Evolutionary conservation across 2,797 vertebrate genomes (phyloP).

Genomic region (Heliangelus exortis): DNA sequence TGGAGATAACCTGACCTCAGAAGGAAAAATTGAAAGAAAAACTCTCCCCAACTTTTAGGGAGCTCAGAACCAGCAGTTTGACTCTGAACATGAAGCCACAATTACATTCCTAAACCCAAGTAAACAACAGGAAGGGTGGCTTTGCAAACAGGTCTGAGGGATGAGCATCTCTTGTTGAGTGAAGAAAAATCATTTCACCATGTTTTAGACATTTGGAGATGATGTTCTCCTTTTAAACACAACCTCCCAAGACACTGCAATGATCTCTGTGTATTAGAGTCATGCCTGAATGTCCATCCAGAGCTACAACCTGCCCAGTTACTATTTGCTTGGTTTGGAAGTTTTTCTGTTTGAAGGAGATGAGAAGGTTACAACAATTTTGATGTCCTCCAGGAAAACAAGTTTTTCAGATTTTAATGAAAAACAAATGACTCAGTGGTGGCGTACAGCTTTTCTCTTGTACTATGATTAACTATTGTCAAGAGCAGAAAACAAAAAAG

Average conservation of each 20-base stretch:
- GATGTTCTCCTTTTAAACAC: background rate
- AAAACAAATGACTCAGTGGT: slow-evolving; percentile 54
- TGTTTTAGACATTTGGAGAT: background rate
- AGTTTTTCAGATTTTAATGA: slow-evolving; percentile 31
- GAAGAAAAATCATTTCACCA: background rate
- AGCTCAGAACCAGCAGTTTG: background rate
- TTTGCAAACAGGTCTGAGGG: background rate
- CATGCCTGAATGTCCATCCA: background rate
- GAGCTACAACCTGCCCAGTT: background rate
- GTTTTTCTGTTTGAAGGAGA: slow-evolving; percentile 16
- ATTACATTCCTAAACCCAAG: background rate
- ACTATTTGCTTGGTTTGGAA: background rate
- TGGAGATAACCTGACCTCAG: background rate
- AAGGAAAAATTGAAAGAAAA: background rate
- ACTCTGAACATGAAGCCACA: background rate
- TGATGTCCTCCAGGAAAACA: background rate
- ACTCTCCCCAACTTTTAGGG: background rate
- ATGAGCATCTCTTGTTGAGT: background rate
- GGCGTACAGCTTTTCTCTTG: background rate
- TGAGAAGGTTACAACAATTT: background rate
- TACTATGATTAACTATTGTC: slow-evolving; percentile 43
- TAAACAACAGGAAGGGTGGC: background rate
- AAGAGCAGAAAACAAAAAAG: slow-evolving; percentile 6
- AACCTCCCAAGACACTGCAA: background rate
- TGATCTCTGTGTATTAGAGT: background rate